These are phyloP conservation scores for Meda fulgida DNA, from an alignment of 2,797 vertebrate species.

Conservation along the genomic window DNA sequence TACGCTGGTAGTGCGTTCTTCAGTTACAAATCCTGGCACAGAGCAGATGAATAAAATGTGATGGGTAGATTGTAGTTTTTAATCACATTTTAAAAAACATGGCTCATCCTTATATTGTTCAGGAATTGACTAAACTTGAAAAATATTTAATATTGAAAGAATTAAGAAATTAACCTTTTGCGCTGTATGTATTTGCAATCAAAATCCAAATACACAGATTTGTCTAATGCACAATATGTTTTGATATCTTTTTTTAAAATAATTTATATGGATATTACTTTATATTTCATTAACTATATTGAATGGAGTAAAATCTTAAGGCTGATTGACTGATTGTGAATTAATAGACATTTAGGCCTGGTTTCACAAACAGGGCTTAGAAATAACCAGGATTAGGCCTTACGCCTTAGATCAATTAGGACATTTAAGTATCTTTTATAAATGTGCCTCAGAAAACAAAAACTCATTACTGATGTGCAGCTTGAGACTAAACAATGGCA, in stretches of 20 bases:
- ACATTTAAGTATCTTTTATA: no score
- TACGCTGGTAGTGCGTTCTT: conserved; percentile 82
- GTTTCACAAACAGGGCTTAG: no score
- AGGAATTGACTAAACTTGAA: background rate
- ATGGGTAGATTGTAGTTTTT: background rate
- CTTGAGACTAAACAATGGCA: no score
- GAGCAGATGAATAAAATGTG: conserved; percentile 12
- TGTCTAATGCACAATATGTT: conserved; percentile 14
- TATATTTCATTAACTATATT: background rate
- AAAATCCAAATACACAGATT: background rate
- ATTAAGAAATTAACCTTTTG: background rate
- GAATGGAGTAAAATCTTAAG: background rate
- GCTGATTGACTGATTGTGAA: background rate
- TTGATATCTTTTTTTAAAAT: background rate
- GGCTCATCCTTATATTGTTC: background rate
- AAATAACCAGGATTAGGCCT: no score
- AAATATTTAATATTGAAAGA: background rate
- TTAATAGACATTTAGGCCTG: background rate
- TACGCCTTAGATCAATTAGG: no score
- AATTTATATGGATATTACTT: background rate
- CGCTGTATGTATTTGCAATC: conserved; percentile 18
- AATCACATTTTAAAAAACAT: background rate
- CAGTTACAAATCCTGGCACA: conserved; percentile 82
- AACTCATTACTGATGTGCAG: no score
- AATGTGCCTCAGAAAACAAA: no score